Conservation (phyloP, 2,888 invertebrate genomes). For the Drosophila barbarae region DNA sequence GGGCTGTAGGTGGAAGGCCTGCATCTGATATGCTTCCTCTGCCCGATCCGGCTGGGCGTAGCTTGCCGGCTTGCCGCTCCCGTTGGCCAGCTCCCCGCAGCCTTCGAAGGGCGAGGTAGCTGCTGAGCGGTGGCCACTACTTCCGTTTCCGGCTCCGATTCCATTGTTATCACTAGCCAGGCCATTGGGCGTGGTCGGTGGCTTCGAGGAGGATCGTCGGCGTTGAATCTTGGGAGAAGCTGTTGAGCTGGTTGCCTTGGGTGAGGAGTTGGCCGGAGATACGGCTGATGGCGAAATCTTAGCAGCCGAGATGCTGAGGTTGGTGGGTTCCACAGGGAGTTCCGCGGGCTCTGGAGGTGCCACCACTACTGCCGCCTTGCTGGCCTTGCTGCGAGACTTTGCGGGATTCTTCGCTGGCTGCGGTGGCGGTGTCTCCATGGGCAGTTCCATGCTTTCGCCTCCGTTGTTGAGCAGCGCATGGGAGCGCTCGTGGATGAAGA, state of each 20-base stretch:
- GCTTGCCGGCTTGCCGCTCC: slow-evolving; percentile 81
- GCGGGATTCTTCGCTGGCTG: slow-evolving; percentile 40
- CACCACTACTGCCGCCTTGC: slow-evolving; percentile 24
- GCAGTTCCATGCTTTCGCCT: slow-evolving; percentile 28
- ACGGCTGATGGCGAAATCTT: slow-evolving; percentile 36
- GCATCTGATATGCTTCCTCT: slow-evolving; percentile 85
- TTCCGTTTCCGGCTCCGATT: slow-evolving; percentile 9
- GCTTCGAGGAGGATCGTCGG: slow-evolving; percentile 39
- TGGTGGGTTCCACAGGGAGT: slow-evolving; percentile 60
- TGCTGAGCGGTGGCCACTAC: slow-evolving; percentile 52
- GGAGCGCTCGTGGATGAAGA: slow-evolving; percentile 95
- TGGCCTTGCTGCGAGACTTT: slow-evolving; percentile 39
- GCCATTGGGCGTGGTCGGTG: slow-evolving; percentile 63
- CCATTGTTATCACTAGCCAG: slow-evolving; percentile 25
- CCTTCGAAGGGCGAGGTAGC: slow-evolving; percentile 66
- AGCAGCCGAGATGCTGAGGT: slow-evolving; percentile 79
- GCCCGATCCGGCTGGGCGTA: slow-evolving; percentile 83
- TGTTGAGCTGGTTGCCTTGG: slow-evolving; percentile 40
- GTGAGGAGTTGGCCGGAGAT: slow-evolving; percentile 43
- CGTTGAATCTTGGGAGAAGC: slow-evolving; percentile 30
- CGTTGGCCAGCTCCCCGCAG: slow-evolving; percentile 76
- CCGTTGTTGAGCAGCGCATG: slow-evolving; percentile 81
- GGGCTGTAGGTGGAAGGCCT: slow-evolving; percentile 89
- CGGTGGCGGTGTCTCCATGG: slow-evolving; percentile 42
- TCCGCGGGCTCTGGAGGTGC: slow-evolving; percentile 10